Evolutionary conservation across 2,797 vertebrate genomes (phyloP), one percentile per base, ranked within the genome.

Genomic region (Dryobates pubescens): DNA sequence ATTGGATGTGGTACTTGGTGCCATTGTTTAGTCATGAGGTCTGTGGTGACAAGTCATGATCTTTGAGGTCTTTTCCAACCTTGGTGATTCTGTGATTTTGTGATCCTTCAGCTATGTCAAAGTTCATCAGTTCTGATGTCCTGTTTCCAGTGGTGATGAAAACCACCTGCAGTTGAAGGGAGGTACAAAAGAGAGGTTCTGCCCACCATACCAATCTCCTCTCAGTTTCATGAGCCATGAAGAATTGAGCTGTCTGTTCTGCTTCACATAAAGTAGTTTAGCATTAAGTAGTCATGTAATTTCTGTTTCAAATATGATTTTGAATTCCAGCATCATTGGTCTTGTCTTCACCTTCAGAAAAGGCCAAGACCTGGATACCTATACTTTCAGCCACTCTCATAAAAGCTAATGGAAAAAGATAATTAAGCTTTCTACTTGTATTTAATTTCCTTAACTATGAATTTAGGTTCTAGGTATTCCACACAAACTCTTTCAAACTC

Each of bases 181-280:
- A 72, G 9, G 14, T 43, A 29, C 14, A 56, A 64, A 64, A 38
- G 29, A 29, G 41, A 75, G 15, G 73, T 57, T 16, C 17, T 81
- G 27, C 24, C n/a, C 8, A 24, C 18, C 16, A 7, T 1, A 27
- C 10, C 1, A 2, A 63, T 26, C 18, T 13, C 11, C 24, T 19
- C 15, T 43, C 23, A 54, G 3, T 76, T 76, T 73, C 17, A 76
- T 56, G 23, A 43, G 18, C 20, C 17, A 17, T 5, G 3, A 62
- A 72, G 17, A 82, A 63, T 29, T 59, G 23, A 64, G 17, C 2
- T 73, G 74, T 68, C 6, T 45, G 30, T 76, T 84, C 10, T 59
- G 5, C 17, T 73, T 57, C 36, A 47, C 22, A 38, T 34, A 24
- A 71, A 68, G 9, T 11, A 45, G 3, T 79, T 75, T 27, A 75